Evolutionary conservation across 2,888 invertebrate species (phyloP).

Genomic region (Drosophila nigricruria): DNA sequence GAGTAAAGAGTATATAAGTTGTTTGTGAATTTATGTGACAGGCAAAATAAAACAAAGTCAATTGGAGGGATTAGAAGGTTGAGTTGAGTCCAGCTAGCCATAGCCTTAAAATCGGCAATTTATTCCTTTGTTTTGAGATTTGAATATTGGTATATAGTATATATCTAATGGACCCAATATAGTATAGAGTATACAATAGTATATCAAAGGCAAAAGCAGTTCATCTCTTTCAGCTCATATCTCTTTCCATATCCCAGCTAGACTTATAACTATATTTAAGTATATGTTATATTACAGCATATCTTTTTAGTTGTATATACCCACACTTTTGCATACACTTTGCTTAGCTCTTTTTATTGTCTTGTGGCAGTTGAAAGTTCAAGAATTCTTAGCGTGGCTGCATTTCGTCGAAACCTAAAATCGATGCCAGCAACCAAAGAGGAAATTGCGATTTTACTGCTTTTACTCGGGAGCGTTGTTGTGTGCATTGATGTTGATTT

Average conservation of each 20-base stretch:
- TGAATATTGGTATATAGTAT: not conserved
- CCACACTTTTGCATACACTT: too few relatives aligned
- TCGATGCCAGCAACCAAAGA: slow-evolving; percentile 36
- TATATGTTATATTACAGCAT: not conserved
- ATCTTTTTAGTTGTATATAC: not conserved
- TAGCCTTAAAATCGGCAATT: too few relatives aligned
- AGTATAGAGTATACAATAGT: not conserved
- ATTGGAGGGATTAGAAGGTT: too few relatives aligned
- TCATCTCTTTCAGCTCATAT: too few relatives aligned
- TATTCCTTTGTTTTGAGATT: too few relatives aligned
- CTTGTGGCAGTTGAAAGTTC: slow-evolving; percentile 14
- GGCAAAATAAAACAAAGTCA: too few relatives aligned
- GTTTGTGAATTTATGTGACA: not conserved
- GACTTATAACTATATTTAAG: not conserved
- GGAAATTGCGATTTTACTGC: slow-evolving; percentile 73
- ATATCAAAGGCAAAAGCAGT: not conserved
- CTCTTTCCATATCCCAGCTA: not conserved
- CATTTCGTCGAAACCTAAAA: slow-evolving; percentile 20
- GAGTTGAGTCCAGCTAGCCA: not conserved
- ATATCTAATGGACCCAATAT: not conserved
- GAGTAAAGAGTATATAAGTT: not conserved
- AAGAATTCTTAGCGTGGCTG: slow-evolving; percentile 36
- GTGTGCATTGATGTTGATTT: slow-evolving; percentile 61
- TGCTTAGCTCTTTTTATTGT: not conserved
- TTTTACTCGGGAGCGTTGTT: slow-evolving; percentile 54